phyloP scores from a whole-genome alignment of 1,140 invertebrate genomes.

The Musca domestica region DNA sequence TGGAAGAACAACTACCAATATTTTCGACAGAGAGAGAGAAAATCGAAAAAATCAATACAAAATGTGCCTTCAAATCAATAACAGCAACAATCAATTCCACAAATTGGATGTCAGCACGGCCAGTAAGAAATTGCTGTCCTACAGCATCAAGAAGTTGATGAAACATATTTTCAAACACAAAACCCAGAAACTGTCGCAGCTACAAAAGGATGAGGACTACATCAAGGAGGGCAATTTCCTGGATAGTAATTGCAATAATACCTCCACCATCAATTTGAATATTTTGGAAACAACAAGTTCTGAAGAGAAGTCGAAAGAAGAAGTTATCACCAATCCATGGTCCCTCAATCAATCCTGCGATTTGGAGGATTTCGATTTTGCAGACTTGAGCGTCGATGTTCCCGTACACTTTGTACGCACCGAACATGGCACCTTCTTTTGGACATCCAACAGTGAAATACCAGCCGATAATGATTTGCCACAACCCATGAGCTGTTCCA shows the following conservation, averaged over 20 bases:
- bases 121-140: slow-evolving; percentile 38
- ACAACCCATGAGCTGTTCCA: slow-evolving; percentile 50
- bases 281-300: slow-evolving; percentile 25
- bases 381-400: slow-evolving; percentile 54
- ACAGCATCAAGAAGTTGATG: slow-evolving; percentile 51
- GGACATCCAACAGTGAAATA: slow-evolving; percentile 56
- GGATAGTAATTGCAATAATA: too few species aligned
- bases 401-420: slow-evolving; percentile 59
- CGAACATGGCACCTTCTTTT: slow-evolving; percentile 60
- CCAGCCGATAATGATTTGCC: slow-evolving; percentile 55
- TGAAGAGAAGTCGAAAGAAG: slow-evolving; percentile 43
- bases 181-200: background rate
- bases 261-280: too few species aligned
- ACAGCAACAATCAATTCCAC: slow-evolving; percentile 30
- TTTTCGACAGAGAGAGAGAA: too few species aligned
- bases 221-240: too few species aligned
- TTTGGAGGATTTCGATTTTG: slow-evolving; percentile 47
- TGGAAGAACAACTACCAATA: slow-evolving; percentile 39
- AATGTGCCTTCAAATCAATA: slow-evolving; percentile 37
- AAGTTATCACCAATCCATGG: slow-evolving; percentile 42
- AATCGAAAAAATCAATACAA: slow-evolving; percentile 19
- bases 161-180: slow-evolving; percentile 46
- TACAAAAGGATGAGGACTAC: too few species aligned
- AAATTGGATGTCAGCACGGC: slow-evolving; percentile 35
- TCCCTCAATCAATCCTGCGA: slow-evolving; percentile 43